phyloP scores from a whole-genome alignment of 2,113 vertebrate species.

The Pomatorhinus ruficollis region DNA sequence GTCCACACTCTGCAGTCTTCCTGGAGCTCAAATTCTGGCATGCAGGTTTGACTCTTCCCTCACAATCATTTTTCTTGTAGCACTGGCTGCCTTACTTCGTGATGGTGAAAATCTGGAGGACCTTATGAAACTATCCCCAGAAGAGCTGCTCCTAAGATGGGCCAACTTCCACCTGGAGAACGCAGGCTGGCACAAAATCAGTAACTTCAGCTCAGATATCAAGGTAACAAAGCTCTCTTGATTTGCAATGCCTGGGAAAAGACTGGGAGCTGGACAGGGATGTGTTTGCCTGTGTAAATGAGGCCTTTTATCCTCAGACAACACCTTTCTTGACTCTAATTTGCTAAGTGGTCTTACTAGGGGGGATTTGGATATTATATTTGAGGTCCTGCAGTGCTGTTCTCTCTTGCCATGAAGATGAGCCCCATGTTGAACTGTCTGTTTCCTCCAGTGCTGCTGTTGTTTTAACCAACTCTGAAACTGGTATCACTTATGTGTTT shows the following conservation, averaged over 20 bases:
- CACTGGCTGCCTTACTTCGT: constrained; percentile 90
- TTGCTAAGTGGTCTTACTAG: neutral
- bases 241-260: neutral
- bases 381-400: neutral
- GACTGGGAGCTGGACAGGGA: neutral
- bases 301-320: neutral
- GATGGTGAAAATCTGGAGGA: constrained; percentile 95
- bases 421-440: neutral
- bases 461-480: neutral
- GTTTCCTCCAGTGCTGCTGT: neutral
- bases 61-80: constrained; percentile 65
- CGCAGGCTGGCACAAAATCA: constrained; percentile 88
- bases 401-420: neutral
- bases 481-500: neutral
- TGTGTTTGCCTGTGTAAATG: neutral
- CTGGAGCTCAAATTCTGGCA: neutral
- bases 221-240: constrained; percentile 77
- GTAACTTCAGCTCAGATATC: constrained; percentile 95
- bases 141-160: constrained; percentile 95
- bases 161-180: constrained; percentile 94
- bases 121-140: constrained; percentile 93
- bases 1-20: neutral
- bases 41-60: neutral
- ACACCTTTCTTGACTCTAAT: neutral
- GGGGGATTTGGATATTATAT: neutral